Evolutionary conservation across 2,797 vertebrate species (phyloP).

Genomic region (Furcifer pardalis): DNA sequence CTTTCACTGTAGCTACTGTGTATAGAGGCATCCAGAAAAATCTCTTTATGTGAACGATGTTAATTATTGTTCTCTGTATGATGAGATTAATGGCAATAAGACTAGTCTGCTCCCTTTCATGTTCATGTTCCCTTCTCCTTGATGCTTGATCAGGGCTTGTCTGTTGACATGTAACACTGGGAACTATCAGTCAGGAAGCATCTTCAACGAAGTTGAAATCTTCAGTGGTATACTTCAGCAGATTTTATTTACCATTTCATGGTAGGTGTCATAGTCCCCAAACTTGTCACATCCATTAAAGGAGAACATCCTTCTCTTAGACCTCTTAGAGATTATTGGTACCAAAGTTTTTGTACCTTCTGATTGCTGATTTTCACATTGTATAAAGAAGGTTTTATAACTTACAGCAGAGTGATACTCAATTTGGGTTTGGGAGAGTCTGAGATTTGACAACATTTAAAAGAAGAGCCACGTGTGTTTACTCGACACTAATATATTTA

Average conservation of each 20-base stretch:
- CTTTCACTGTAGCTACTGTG: too few relatives aligned
- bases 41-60: too few relatives aligned
- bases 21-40: too few relatives aligned
- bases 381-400: neutral
- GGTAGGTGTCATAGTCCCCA: neutral
- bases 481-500: neutral
- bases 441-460: neutral
- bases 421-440: too few relatives aligned
- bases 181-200: neutral
- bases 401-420: neutral
- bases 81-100: too few relatives aligned
- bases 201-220: neutral
- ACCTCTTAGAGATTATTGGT: neutral
- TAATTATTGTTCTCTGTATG: too few relatives aligned
- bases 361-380: neutral
- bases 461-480: neutral
- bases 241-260: neutral
- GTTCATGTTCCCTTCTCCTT: too few relatives aligned
- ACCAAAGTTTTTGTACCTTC: too few relatives aligned
- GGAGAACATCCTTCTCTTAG: neutral
- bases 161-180: neutral
- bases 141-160: too few relatives aligned
- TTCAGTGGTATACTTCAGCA: neutral
- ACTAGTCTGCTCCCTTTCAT: too few relatives aligned
- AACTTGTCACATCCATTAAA: neutral